These are phyloP conservation scores for Centruroides vittatus DNA, from an alignment of 1,140 invertebrate species.

Conservation along the genomic window DNA sequence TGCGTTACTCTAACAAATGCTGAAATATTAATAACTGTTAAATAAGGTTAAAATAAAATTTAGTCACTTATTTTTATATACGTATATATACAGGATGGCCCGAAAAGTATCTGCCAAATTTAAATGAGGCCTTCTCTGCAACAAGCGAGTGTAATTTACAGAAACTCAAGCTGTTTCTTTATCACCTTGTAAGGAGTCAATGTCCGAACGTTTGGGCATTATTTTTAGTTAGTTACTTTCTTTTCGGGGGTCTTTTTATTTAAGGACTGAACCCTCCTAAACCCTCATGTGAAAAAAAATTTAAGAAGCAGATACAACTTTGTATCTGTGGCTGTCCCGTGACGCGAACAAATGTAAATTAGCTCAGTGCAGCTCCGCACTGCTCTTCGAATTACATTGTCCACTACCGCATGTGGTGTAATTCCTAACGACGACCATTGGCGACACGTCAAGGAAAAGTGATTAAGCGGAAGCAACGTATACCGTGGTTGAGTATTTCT, in stretches of 20 bases:
- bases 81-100: neutral
- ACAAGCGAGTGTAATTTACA: neutral
- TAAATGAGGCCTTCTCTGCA: neutral
- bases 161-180: neutral
- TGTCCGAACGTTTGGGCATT: neutral
- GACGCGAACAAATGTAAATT: too few relatives aligned
- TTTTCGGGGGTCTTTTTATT: neutral
- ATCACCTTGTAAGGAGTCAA: neutral
- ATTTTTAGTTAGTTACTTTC: neutral
- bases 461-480: too few relatives aligned
- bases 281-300: neutral
- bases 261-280: neutral
- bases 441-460: too few relatives aligned
- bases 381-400: too few relatives aligned
- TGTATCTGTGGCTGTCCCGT: too few relatives aligned
- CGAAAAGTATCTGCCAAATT: neutral
- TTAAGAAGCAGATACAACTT: neutral
- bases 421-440: neutral
- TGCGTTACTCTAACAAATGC: conserved; percentile 39
- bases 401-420: too few relatives aligned
- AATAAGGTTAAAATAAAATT: neutral
- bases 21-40: neutral
- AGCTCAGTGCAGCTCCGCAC: too few relatives aligned
- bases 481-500: too few relatives aligned
- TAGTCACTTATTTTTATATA: neutral